Evolutionary conservation across 2,888 invertebrate species (phyloP), one percentile per base, ranked within the genome.

Genomic region (Emmelina monodactyla): DNA sequence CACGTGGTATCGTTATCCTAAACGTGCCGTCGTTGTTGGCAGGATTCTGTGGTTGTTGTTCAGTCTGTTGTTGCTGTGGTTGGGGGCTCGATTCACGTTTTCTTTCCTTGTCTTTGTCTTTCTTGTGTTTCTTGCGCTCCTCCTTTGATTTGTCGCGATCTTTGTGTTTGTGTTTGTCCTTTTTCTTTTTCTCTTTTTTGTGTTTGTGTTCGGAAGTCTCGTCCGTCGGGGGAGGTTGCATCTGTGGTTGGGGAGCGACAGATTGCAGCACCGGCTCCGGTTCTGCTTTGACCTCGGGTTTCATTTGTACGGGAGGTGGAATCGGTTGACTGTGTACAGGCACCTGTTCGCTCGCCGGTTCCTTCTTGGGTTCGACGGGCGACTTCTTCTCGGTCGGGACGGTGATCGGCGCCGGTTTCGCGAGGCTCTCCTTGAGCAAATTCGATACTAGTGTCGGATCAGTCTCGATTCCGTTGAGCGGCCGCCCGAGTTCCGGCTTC

Each of bases 91-190:
- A 12, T 25, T 67, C 62, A 42, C 58, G 60, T 50, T 61, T 65
- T 41, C 53, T 69, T 57, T 82, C 58, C 53, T 73, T 58, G 2
- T 84, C 83, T 41, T 83, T 84, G 34, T 85, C 84, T 50, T 88
- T 88, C 54, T 88, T 88, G 47, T 88, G 86, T 59, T 89, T 90
- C 52, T 88, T 88, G 14, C 85, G 75, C 40, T 89, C 88, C 45
- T 85, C 85, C 40, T 85, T 85, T 1, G 85, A 85, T 59, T 89
- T 90, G 50, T 88, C 86, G 44, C 88, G 85, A 51, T 89, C 87
- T 63, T 88, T 89, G 57, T 90, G 87, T 72, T 89, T 90, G 54
- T 89, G 88, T 62, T 89, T 90, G 49, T 89, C 89, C 54, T 89
- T 89, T 56, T 89, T 88, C 60, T 89, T 90, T 64, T 88, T 90